Evolutionary conservation across 2,888 invertebrate genomes (phyloP).

Genomic region (Tachina lurida): DNA sequence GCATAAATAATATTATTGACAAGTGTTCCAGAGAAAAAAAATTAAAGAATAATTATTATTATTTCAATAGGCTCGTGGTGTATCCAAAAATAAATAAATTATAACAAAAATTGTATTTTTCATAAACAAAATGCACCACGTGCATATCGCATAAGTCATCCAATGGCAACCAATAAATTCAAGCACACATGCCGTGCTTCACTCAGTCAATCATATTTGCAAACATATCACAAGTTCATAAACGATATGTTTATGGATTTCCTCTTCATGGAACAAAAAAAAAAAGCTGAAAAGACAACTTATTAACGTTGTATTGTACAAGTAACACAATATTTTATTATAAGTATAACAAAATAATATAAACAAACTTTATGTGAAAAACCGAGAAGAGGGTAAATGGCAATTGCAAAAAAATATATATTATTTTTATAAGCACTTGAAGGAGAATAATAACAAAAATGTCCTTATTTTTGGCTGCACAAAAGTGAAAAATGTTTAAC

Average conservation of each 20-base stretch:
- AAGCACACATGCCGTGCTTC: constrained; percentile 37
- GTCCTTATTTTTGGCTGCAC: not conserved
- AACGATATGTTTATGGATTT: constrained; percentile 52
- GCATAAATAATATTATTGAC: no score
- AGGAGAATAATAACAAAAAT: not conserved
- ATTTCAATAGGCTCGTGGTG: no score
- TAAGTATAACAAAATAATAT: constrained; percentile 3
- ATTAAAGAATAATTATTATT: no score
- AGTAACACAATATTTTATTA: constrained; percentile 34
- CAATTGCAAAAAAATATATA: constrained; percentile 16
- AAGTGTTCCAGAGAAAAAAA: no score
- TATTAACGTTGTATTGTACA: constrained; percentile 19
- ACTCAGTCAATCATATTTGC: constrained; percentile 8
- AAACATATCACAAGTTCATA: not conserved
- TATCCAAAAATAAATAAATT: not conserved
- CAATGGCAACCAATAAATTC: not conserved
- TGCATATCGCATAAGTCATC: not conserved
- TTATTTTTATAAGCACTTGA: not conserved
- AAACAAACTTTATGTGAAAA: constrained; percentile 2
- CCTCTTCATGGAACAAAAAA: constrained; percentile 6
- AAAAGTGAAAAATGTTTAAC: not conserved
- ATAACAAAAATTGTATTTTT: not conserved
- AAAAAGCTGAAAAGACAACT: constrained; percentile 11
- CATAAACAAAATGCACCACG: not conserved
- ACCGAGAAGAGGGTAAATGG: constrained; percentile 2